These are phyloP conservation scores for Phodopus roborovskii DNA, from an alignment of 2,113 vertebrate genomes.

Conservation along the genomic window DNA sequence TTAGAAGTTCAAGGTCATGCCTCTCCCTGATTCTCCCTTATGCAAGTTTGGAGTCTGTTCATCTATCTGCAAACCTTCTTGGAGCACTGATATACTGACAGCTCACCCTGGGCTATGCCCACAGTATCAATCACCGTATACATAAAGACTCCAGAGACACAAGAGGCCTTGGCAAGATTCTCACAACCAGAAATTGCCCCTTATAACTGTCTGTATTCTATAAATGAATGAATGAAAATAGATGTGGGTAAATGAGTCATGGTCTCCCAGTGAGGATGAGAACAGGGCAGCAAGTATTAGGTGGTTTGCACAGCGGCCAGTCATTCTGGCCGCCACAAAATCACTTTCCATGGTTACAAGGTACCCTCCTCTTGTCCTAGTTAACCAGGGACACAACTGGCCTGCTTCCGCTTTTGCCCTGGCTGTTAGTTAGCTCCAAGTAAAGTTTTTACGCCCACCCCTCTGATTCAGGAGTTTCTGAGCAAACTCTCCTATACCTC, in stretches of 20 bases:
- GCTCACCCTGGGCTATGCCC: not conserved
- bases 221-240: too few relatives aligned
- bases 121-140: not conserved
- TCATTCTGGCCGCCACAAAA: not conserved
- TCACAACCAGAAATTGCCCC: not conserved
- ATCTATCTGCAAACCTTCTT: not conserved
- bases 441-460: conserved; percentile 6
- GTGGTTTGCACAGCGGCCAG: not conserved
- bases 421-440: not conserved
- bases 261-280: not conserved
- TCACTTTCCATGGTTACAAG: not conserved
- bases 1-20: not conserved
- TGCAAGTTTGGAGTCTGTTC: not conserved
- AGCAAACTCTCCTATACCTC: not conserved
- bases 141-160: conserved; percentile 44
- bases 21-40: not conserved
- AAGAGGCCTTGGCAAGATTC: not conserved
- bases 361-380: not conserved
- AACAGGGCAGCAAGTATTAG: not conserved
- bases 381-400: not conserved
- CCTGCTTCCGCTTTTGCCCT: not conserved
- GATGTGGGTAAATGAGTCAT: not conserved
- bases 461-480: conserved; percentile 17
- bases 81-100: not conserved
- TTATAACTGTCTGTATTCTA: not conserved